Percentiles rank a stretch among this genome's conserved stretches.
Evolutionary conservation across 1,140 invertebrate genomes (phyloP).

Genomic region (Temnothorax curvispinosus): DNA sequence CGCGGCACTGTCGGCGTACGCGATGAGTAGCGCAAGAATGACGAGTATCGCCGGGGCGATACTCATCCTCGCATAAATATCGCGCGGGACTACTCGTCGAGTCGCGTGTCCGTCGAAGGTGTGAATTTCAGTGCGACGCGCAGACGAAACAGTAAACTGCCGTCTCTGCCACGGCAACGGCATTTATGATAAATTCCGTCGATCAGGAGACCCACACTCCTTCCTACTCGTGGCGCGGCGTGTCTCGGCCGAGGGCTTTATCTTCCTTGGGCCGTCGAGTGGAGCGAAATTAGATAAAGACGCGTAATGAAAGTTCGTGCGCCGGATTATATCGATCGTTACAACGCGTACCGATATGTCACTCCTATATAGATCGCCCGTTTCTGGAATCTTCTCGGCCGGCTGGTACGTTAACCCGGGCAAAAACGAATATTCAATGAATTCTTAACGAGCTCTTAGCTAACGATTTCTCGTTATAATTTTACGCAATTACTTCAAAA

Average conservation of each 20-base stretch:
- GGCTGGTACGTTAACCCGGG: too few species aligned
- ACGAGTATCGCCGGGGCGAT: not conserved
- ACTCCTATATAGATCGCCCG: not conserved
- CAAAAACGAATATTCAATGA: not conserved
- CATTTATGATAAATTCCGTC: constrained; percentile 79
- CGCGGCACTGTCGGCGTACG: not conserved
- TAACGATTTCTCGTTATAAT: not conserved
- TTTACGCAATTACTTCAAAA: not conserved
- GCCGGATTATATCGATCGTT: constrained; percentile 28
- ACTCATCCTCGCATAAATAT: constrained; percentile 31
- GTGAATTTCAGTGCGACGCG: not conserved
- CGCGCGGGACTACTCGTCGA: not conserved
- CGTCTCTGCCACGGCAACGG: constrained; percentile 69
- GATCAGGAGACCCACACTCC: constrained; percentile 75
- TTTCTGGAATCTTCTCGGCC: too few species aligned
- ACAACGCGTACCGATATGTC: not conserved
- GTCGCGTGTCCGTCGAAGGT: not conserved
- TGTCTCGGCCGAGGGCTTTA: constrained; percentile 59
- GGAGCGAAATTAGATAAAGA: constrained; percentile 70
- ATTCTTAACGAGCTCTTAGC: not conserved
- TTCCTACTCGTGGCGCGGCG: constrained; percentile 35
- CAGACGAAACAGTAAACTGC: constrained; percentile 72
- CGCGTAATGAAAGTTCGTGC: constrained; percentile 28
- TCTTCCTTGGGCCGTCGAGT: constrained; percentile 60
- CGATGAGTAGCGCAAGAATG: not conserved